These are phyloP conservation scores for Podabrus alpinus DNA, from an alignment of 2,888 invertebrate genomes.

Conservation along the genomic window DNA sequence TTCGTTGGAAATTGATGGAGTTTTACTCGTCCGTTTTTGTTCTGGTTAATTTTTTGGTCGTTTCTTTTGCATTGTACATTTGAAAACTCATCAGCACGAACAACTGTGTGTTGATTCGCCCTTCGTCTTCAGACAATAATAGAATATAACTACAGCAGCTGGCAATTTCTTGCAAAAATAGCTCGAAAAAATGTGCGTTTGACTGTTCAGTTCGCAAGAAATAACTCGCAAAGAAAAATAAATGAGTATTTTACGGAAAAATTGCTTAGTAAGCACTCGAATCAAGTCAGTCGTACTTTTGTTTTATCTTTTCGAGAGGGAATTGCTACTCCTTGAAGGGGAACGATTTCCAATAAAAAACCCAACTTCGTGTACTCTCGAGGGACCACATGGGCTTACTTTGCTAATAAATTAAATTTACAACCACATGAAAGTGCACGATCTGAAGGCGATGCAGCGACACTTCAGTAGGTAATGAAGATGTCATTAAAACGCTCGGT, in stretches of 20 bases:
- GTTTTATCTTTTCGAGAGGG: not conserved
- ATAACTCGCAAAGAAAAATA: not conserved
- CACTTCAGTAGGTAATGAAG: not conserved
- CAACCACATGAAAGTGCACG: not conserved
- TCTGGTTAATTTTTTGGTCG: not conserved
- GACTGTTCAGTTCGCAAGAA: not conserved
- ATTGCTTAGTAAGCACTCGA: not conserved
- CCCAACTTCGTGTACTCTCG: not conserved
- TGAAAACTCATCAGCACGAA: not conserved
- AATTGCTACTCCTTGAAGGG: not conserved
- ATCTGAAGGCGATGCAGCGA: not conserved
- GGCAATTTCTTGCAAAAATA: not conserved
- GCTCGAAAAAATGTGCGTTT: not conserved
- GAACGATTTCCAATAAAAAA: not conserved
- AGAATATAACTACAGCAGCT: not conserved
- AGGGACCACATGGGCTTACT: not conserved
- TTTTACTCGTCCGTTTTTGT: no score
- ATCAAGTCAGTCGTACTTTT: not conserved
- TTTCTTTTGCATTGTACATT: not conserved
- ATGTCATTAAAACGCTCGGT: not conserved
- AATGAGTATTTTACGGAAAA: not conserved
- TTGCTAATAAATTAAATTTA: not conserved
- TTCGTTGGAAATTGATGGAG: not conserved
- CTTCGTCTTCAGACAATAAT: not conserved
- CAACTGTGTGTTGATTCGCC: not conserved